Evolutionary conservation across 1,140 invertebrate genomes (phyloP).

Genomic region (Leptoteleia sp.): DNA sequence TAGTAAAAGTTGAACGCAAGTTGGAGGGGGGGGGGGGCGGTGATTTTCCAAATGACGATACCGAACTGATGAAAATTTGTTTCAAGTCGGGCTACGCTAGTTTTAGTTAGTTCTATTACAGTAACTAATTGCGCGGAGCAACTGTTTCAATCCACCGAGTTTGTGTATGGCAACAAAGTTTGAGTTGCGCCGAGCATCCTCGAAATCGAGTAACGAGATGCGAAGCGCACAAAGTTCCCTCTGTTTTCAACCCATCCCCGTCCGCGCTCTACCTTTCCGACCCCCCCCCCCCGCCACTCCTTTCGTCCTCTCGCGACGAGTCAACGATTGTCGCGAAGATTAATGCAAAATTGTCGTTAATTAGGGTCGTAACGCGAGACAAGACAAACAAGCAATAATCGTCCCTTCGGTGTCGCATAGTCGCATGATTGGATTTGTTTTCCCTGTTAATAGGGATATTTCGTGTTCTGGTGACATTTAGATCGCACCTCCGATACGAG

Average conservation of each 20-base stretch:
- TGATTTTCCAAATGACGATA: slow-evolving; percentile 65
- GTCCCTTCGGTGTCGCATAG: background rate
- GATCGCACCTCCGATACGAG: background rate
- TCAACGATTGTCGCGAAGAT: slow-evolving; percentile 40
- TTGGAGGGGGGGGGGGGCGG: slow-evolving; percentile 41
- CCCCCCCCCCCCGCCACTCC: no score
- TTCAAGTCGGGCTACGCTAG: slow-evolving; percentile 65
- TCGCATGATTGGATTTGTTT: slow-evolving; percentile 18
- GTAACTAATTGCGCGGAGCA: slow-evolving; percentile 64
- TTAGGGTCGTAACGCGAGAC: slow-evolving; percentile 33
- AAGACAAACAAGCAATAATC: slow-evolving; percentile 31
- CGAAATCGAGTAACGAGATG: slow-evolving; percentile 67
- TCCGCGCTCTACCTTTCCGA: background rate
- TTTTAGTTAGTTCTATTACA: slow-evolving; percentile 67
- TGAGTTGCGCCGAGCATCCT: slow-evolving; percentile 51
- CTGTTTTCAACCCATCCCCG: background rate
- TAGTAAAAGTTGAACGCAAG: slow-evolving; percentile 58
- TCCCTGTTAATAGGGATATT: slow-evolving; percentile 15
- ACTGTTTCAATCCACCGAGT: slow-evolving; percentile 67
- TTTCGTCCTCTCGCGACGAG: slow-evolving; percentile 7
- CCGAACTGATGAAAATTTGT: slow-evolving; percentile 66
- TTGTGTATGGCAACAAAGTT: slow-evolving; percentile 64
- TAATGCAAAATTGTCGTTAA: slow-evolving; percentile 62
- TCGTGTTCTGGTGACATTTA: slow-evolving; percentile 10
- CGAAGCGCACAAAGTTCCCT: slow-evolving; percentile 45